phyloP scores from a whole-genome alignment of 2,797 vertebrate species.

The Chaunax sp. region DNA sequence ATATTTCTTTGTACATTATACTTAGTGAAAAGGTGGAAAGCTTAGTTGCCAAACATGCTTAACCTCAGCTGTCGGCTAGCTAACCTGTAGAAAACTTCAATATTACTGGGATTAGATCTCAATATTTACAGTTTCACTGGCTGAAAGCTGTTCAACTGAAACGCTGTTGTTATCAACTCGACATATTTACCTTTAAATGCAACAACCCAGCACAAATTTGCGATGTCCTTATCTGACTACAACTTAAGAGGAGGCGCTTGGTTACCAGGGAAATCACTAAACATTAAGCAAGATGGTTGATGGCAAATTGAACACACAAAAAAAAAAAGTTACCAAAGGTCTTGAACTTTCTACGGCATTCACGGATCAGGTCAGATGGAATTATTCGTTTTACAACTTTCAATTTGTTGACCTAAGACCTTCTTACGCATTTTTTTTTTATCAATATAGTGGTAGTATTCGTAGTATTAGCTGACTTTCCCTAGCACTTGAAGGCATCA shows the following conservation, averaged over 20 bases:
- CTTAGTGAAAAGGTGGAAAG: neutral
- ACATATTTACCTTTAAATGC: constrained; percentile 31
- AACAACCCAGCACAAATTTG: neutral
- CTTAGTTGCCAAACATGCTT: neutral
- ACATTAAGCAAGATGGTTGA: neutral
- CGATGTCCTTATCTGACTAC: neutral
- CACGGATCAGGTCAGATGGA: too few relatives aligned
- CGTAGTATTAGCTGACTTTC: too few relatives aligned
- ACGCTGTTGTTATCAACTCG: too few relatives aligned
- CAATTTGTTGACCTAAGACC: too few relatives aligned
- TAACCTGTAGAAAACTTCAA: neutral
- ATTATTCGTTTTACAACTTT: too few relatives aligned
- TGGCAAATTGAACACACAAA: too few relatives aligned
- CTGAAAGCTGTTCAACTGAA: neutral
- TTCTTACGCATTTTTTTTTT: too few relatives aligned
- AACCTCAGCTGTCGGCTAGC: too few relatives aligned
- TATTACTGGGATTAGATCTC: too few relatives aligned
- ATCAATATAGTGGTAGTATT: too few relatives aligned
- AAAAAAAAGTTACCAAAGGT: too few relatives aligned
- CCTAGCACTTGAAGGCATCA: neutral
- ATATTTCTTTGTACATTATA: neutral
- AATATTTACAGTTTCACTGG: neutral
- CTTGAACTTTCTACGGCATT: too few relatives aligned
- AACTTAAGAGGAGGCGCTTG: neutral
- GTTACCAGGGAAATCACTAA: constrained; percentile 42